These are phyloP conservation scores for Melanerpes formicivorus DNA, from an alignment of 2,113 vertebrate genomes.

Conservation along the genomic window DNA sequence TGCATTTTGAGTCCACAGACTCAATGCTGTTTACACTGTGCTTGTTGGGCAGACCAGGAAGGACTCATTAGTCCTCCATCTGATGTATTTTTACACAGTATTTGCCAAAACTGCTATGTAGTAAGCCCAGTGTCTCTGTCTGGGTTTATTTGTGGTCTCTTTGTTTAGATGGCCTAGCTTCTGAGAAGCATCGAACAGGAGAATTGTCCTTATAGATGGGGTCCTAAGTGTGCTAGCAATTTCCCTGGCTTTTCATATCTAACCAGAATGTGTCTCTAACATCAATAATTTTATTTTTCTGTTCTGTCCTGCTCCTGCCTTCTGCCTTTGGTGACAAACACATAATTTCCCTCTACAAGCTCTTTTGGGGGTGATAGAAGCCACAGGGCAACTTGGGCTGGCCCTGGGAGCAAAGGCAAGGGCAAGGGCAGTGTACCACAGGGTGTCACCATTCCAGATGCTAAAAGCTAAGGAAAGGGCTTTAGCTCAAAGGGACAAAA, in stretches of 20 bases:
- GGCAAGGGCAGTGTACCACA: neutral
- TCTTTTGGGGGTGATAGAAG: neutral
- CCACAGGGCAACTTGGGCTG: neutral
- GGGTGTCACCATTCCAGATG: neutral
- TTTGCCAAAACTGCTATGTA: neutral
- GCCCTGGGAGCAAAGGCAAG: neutral
- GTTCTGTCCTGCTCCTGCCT: neutral
- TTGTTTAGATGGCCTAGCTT: neutral
- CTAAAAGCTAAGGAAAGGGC: neutral
- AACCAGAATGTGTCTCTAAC: neutral
- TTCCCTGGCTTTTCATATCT: neutral
- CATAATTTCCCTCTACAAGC: rapidly evolving
- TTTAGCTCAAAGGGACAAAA: neutral
- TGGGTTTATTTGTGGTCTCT: neutral
- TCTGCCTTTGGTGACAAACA: neutral
- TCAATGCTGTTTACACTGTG: rapidly evolving
- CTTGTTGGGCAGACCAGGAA: neutral
- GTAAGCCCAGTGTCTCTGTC: neutral
- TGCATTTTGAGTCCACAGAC: rapidly evolving
- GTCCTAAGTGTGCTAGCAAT: neutral
- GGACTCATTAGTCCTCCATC: neutral
- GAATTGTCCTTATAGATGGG: neutral
- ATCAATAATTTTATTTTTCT: rapidly evolving
- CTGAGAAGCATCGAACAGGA: neutral
- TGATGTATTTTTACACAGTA: neutral